These are phyloP conservation scores for Desmophyllum pertusum DNA, from an alignment of 92 coral and sea anemone species.

Conservation along the genomic window DNA sequence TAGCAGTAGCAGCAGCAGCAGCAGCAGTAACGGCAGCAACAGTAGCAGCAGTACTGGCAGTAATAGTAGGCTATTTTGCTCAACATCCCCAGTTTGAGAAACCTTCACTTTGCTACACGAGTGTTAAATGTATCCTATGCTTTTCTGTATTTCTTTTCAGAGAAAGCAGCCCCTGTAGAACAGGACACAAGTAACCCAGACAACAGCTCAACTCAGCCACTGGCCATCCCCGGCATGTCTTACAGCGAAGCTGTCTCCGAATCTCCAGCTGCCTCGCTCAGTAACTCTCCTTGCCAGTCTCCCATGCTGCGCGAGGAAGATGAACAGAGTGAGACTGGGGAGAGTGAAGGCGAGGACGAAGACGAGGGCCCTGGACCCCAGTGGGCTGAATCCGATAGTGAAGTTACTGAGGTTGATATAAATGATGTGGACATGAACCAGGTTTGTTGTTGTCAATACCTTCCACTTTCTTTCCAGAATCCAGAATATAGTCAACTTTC, in stretches of 20 bases:
- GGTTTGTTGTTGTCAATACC: slow-evolving; percentile 8
- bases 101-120: background rate
- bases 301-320: slow-evolving; percentile 86
- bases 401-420: slow-evolving; percentile 67
- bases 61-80: no score
- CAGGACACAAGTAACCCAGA: slow-evolving; percentile 34
- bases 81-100: no score
- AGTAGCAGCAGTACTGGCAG: no score
- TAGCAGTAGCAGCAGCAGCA: no score
- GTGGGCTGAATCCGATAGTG: slow-evolving; percentile 58
- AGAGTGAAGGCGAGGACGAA: slow-evolving; percentile 74
- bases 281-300: slow-evolving; percentile 79
- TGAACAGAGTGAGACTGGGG: slow-evolving; percentile 93
- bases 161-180: slow-evolving; percentile 71
- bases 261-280: slow-evolving; percentile 58
- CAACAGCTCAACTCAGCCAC: slow-evolving; percentile 57
- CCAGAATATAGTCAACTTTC: no score
- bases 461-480: background rate
- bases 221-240: slow-evolving; percentile 56
- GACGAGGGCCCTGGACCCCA: slow-evolving; percentile 44
- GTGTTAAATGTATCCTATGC: background rate
- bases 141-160: slow-evolving; percentile 15
- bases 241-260: slow-evolving; percentile 40
- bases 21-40: no score
- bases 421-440: slow-evolving; percentile 70